These are phyloP conservation scores for Pseudorectes ferrugineus DNA, from an alignment of 2,113 vertebrate species.

Conservation along the genomic window DNA sequence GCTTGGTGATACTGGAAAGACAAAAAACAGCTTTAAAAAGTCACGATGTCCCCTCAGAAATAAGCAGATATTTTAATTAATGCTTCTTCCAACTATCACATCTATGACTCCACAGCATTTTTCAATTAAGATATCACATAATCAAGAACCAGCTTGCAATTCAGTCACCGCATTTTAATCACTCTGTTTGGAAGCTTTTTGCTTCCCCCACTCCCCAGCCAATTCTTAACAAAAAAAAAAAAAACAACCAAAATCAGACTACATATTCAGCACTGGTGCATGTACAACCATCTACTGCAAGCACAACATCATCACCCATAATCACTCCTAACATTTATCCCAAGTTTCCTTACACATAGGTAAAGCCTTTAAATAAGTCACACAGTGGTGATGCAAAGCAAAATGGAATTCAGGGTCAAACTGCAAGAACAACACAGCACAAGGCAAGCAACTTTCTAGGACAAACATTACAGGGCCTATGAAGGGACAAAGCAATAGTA, in stretches of 20 bases:
- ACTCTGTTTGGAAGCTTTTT: not conserved
- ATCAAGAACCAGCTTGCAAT: not conserved
- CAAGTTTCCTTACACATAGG: accelerated
- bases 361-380: not conserved
- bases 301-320: not conserved
- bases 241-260: not conserved
- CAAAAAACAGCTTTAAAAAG: not conserved
- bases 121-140: not conserved
- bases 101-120: not conserved
- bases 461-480: not conserved
- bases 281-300: accelerated
- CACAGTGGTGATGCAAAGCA: accelerated
- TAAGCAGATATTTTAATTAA: not conserved
- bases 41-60: not conserved
- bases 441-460: not conserved
- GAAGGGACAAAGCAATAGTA: not conserved
- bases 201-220: not conserved
- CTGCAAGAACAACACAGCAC: not conserved
- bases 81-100: not conserved
- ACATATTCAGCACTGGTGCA: not conserved
- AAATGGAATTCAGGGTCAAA: not conserved
- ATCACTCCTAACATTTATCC: not conserved
- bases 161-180: not conserved
- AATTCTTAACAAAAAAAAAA: not conserved
- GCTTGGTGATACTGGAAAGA: conserved; percentile 83